Evolutionary conservation across 2,888 invertebrate species (phyloP).

Genomic region (Helobdella robusta): DNA sequence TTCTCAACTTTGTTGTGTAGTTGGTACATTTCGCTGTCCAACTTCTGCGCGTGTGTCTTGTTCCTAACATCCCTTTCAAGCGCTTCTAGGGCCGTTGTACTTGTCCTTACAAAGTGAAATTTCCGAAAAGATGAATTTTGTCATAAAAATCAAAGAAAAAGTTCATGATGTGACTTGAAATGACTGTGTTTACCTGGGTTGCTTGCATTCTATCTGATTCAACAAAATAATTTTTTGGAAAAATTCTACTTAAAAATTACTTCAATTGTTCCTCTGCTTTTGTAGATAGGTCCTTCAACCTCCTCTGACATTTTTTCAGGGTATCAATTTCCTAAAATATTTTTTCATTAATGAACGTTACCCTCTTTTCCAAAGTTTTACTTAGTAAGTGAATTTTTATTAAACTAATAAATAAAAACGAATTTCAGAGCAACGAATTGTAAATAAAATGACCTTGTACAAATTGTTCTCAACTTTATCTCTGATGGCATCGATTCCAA

Average conservation of each 20-base stretch:
- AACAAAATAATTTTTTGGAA: background rate
- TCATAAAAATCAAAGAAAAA: too few species aligned
- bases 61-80: slow-evolving; percentile 77
- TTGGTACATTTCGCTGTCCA: slow-evolving; percentile 40
- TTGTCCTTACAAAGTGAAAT: slow-evolving; percentile 39
- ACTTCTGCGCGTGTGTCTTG: slow-evolving; percentile 66
- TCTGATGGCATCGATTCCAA: slow-evolving; percentile 79
- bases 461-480: slow-evolving; percentile 77
- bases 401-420: slow-evolving; percentile 1
- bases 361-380: background rate
- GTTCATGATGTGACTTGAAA: too few species aligned
- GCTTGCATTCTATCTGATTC: too few species aligned
- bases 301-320: slow-evolving; percentile 68
- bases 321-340: slow-evolving; percentile 63
- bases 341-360: background rate
- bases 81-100: slow-evolving; percentile 57
- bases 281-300: slow-evolving; percentile 64
- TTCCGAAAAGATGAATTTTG: too few species aligned
- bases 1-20: slow-evolving; percentile 1
- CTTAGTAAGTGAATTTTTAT: background rate
- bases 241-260: slow-evolving; percentile 35
- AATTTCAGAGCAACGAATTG: background rate
- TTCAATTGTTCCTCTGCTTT: slow-evolving; percentile 54
- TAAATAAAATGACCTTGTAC: slow-evolving; percentile 53
- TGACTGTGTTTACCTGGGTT: too few species aligned